Conservation (phyloP, 2,888 invertebrate genomes). For the Erebia ligea region DNA sequence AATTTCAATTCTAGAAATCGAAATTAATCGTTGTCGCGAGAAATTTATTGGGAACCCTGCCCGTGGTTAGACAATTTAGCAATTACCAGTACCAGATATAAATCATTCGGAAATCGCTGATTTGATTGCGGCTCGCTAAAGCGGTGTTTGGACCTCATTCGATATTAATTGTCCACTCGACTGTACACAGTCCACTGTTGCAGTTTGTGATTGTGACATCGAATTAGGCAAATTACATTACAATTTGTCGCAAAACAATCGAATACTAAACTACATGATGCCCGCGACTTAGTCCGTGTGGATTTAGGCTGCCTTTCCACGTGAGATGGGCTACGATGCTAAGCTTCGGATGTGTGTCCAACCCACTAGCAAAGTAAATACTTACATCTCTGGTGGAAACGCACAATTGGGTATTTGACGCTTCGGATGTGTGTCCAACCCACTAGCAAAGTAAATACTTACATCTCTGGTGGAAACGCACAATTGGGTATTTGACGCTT, state of each 20-base stretch:
- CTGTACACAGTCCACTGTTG: slow-evolving; percentile 25
- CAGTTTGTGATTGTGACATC: slow-evolving; percentile 26
- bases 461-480: too few species aligned
- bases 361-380: too few species aligned
- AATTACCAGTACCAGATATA: slow-evolving; percentile 31
- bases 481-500: too few species aligned
- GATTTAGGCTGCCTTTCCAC: too few species aligned
- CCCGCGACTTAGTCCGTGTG: too few species aligned
- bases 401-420: too few species aligned
- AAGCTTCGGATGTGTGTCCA: too few species aligned
- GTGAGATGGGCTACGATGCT: too few species aligned
- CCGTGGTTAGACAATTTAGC: slow-evolving; percentile 28
- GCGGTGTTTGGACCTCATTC: slow-evolving; percentile 30
- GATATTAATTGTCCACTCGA: slow-evolving; percentile 27
- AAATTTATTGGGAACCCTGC: slow-evolving; percentile 22
- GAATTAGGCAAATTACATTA: slow-evolving; percentile 1
- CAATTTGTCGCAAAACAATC: neutral
- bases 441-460: too few species aligned
- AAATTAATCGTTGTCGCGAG: slow-evolving; percentile 19
- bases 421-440: too few species aligned
- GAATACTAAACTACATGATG: too few species aligned
- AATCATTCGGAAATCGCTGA: slow-evolving; percentile 36
- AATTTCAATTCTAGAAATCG: slow-evolving; percentile 1
- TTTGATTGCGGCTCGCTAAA: slow-evolving; percentile 29
- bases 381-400: too few species aligned